These are phyloP conservation scores for Siniperca scherzeri DNA, from an alignment of 2,797 vertebrate genomes.

Conservation along the genomic window DNA sequence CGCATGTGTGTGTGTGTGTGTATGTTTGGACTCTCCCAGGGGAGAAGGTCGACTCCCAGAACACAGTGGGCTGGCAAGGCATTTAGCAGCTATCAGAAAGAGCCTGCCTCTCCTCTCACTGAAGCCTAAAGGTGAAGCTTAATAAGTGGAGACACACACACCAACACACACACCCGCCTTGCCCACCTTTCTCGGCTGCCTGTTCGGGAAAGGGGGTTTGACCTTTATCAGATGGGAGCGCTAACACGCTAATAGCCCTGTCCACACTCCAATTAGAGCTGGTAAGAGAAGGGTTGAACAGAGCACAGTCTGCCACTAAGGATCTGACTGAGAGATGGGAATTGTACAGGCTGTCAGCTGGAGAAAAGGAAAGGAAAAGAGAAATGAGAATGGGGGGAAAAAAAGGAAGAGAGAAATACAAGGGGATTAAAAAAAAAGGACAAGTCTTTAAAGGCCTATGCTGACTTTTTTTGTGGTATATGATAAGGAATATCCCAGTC, in stretches of 20 bases:
- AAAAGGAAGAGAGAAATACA: not conserved
- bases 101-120: constrained; percentile 31
- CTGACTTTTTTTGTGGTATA: not conserved
- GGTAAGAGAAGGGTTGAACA: constrained; percentile 56
- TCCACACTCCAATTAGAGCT: constrained; percentile 82
- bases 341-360: constrained; percentile 46
- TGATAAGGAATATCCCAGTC: not conserved
- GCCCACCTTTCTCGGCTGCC: constrained; percentile 47
- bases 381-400: not conserved
- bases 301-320: constrained; percentile 53
- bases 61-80: constrained; percentile 45
- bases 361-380: not conserved
- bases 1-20: not conserved
- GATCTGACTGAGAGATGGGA: constrained; percentile 55
- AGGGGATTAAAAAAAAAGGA: not conserved
- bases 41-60: constrained; percentile 60
- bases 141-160: constrained; percentile 52
- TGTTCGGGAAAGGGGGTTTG: constrained; percentile 65
- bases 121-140: constrained; percentile 71
- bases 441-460: not conserved
- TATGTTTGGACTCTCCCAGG: constrained; percentile 23
- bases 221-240: constrained; percentile 82
- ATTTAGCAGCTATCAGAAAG: constrained; percentile 63
- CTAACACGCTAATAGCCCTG: constrained; percentile 79
- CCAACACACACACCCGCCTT: constrained; percentile 4